These are phyloP conservation scores for Tokudaia muenninki DNA, from an alignment of 2,797 vertebrate species.

Conservation along the genomic window DNA sequence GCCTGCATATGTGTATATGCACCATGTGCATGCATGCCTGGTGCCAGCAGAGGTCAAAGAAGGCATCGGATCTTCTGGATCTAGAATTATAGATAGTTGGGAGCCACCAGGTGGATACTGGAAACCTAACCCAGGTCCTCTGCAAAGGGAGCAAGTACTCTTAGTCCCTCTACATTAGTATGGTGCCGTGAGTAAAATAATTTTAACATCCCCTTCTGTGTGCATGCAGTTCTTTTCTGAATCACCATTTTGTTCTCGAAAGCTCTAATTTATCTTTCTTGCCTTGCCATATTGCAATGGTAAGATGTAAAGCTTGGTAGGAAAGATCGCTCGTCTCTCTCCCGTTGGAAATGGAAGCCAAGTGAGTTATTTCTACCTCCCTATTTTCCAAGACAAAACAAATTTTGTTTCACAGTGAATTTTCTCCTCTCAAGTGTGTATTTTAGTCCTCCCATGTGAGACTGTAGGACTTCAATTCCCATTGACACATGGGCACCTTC, in stretches of 20 bases:
- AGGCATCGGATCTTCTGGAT: not conserved
- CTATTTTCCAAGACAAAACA: slow-evolving; percentile 48
- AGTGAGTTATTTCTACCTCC: slow-evolving; percentile 58
- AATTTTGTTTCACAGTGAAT: slow-evolving; percentile 59
- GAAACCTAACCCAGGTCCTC: not conserved
- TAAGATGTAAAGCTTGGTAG: not conserved
- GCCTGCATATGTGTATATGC: not conserved
- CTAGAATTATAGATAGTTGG: not conserved
- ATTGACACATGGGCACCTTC: not conserved
- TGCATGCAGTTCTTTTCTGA: slow-evolving; percentile 30
- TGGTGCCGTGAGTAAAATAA: not conserved
- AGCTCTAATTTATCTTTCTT: slow-evolving; percentile 13
- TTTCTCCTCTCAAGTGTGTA: slow-evolving; percentile 26
- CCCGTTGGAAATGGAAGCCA: slow-evolving; percentile 34
- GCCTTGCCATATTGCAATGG: slow-evolving; percentile 5
- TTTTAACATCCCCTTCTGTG: not conserved
- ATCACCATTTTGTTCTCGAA: slow-evolving; percentile 38
- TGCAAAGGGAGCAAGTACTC: not conserved
- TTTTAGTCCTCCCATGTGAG: not conserved
- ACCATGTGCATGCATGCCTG: not conserved
- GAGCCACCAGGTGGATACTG: not conserved
- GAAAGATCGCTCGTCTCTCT: not conserved
- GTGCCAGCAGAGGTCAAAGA: not conserved
- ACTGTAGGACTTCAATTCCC: not conserved
- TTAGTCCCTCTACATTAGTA: not conserved